A percentile compares a stretch with the other conserved stretches of the same genome.
These are phyloP conservation scores for Polyergus mexicanus DNA, from an alignment of 1,140 invertebrate genomes.

Conservation along the genomic window DNA sequence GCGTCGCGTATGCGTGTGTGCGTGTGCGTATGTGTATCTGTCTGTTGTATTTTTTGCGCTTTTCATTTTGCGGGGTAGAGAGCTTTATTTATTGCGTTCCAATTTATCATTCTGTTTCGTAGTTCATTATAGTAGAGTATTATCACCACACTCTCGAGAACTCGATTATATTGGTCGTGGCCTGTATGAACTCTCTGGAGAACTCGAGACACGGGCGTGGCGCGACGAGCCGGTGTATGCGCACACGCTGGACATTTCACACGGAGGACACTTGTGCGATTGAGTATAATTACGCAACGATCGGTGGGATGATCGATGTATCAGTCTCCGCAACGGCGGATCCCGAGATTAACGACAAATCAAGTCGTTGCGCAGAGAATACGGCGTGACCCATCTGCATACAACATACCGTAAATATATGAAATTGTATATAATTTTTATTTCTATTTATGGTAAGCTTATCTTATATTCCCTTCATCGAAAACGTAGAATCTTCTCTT, in stretches of 20 bases:
- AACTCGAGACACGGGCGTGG: slow-evolving; percentile 84
- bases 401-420: neutral
- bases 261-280: slow-evolving; percentile 80
- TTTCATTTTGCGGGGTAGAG: slow-evolving; percentile 89
- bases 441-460: slow-evolving; percentile 12
- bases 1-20: slow-evolving; percentile 50
- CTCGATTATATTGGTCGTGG: slow-evolving; percentile 82
- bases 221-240: slow-evolving; percentile 73
- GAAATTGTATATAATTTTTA: slow-evolving; percentile 14
- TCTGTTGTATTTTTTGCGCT: slow-evolving; percentile 82
- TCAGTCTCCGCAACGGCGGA: slow-evolving; percentile 26
- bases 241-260: slow-evolving; percentile 81
- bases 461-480: neutral
- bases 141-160: slow-evolving; percentile 83
- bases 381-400: neutral
- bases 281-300: slow-evolving; percentile 82
- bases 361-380: neutral
- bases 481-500: neutral
- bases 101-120: slow-evolving; percentile 83
- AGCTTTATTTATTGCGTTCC: slow-evolving; percentile 88
- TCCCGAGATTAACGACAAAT: slow-evolving; percentile 4
- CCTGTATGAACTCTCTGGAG: slow-evolving; percentile 79
- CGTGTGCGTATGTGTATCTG: slow-evolving; percentile 72
- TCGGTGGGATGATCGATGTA: slow-evolving; percentile 51
- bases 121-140: slow-evolving; percentile 85